phyloP scores from a whole-genome alignment of 2,113 vertebrate genomes.

The Sceloporus undulatus region DNA sequence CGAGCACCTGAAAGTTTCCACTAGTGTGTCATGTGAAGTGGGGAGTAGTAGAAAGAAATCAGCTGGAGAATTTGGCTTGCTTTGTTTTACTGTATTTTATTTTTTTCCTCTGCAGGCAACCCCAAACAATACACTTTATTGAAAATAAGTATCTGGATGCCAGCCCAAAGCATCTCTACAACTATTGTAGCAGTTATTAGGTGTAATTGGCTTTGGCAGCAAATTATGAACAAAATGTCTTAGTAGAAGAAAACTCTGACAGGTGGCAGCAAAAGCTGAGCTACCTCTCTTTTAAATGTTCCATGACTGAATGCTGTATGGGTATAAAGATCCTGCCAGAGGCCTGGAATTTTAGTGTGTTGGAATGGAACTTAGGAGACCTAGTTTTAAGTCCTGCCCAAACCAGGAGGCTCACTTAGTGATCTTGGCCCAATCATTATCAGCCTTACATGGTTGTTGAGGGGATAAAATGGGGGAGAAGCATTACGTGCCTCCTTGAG shows the following conservation, averaged over 20 bases:
- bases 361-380: too few relatives aligned
- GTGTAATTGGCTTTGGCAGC: neutral
- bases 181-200: constrained; percentile 25
- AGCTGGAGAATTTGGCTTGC: constrained; percentile 12
- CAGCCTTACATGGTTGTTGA: too few relatives aligned
- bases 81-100: constrained; percentile 22
- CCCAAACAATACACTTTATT: fast-evolving
- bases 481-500: too few relatives aligned
- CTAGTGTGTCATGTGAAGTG: constrained; percentile 24
- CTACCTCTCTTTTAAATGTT: neutral
- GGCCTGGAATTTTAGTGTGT: too few relatives aligned
- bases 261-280: constrained; percentile 9
- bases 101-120: constrained; percentile 28
- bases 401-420: too few relatives aligned
- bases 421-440: too few relatives aligned
- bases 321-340: neutral
- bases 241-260: neutral
- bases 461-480: too few relatives aligned
- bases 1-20: constrained; percentile 58
- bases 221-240: neutral
- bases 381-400: too few relatives aligned
- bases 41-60: constrained; percentile 18
- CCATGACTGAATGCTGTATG: neutral
- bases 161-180: constrained; percentile 12
- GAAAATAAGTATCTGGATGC: neutral